Base-by-base conservation (phyloP, 2,113 vertebrate genomes). In the Dermatemys mawii region DNA sequence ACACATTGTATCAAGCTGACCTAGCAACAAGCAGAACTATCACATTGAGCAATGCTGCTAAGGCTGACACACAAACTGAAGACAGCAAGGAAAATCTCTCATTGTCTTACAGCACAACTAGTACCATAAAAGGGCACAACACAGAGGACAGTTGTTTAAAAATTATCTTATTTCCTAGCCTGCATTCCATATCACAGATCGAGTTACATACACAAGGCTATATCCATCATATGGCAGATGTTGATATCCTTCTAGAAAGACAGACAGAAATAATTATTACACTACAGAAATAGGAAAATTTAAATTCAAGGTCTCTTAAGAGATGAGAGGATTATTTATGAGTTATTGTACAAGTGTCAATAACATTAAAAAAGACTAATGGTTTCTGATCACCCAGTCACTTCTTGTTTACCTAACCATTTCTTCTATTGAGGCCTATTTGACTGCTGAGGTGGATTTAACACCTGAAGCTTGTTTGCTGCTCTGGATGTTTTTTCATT, bases 1-100 rank as follows among this genome's bases (percentile, higher is more conserved):
- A 75, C 55, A 78, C 88, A 90, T 67, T 83, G 84, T 95, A 93
- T 93, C 94, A 96, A 94, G 93, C 83, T 94, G 94, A 96, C 95
- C 94, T 93, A 93, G 93, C 51, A 92, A 80, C 73, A 93, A 95
- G 90, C 63, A 82, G 87, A 97, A 96, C 93, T 48, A 88, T 82
- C 84, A 86, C 84, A 91, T 24, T 73, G 70, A 78, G 90, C 83
- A 94, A 93, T 16, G 49, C 73, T 96, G 88, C 81, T 96, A 96
- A 84, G 80, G 81, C 55, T 13, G 35, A 75, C 27, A 89, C 38
- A 55, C 78, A 81, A 54, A 29, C 16, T 83, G 91, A 92, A 96
- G 24, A 93, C 80, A 57, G n/a, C 46, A 80, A 55, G 51, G 88
- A 96, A 95, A 96, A 90, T 35, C 89, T 90, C 35, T 9, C n/a